Conservation (phyloP, 1,140 invertebrate genomes). For the Trachymyrmex cornetzi region DNA sequence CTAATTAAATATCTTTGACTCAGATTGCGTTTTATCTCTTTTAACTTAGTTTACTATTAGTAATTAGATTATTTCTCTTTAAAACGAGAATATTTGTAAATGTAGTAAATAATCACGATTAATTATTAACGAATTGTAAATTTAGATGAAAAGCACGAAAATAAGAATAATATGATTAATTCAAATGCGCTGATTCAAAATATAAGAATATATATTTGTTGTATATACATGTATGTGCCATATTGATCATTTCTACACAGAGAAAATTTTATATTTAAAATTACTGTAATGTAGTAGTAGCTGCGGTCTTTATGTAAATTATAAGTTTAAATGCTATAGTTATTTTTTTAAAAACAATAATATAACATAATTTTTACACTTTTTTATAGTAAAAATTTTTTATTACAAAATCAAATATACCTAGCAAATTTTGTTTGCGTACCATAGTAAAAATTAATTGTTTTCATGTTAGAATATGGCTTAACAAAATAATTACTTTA, state of each 20-base stretch:
- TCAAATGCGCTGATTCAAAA: not conserved
- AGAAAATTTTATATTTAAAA: too few species aligned
- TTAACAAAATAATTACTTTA: too few species aligned
- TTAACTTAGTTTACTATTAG: not conserved
- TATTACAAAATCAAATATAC: too few species aligned
- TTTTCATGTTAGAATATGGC: too few species aligned
- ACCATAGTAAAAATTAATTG: too few species aligned
- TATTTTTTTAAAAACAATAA: too few species aligned
- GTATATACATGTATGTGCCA: not conserved
- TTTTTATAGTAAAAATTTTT: too few species aligned
- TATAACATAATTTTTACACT: too few species aligned
- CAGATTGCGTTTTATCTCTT: not conserved
- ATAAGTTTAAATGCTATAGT: too few species aligned
- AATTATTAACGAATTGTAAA: not conserved
- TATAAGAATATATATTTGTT: not conserved
- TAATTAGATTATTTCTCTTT: not conserved
- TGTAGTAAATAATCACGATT: not conserved
- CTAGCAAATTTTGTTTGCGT: too few species aligned
- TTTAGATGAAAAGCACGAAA: not conserved
- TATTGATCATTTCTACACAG: constrained; percentile 15
- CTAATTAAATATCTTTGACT: not conserved
- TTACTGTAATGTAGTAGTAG: too few species aligned
- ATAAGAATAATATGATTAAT: not conserved
- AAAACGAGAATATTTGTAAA: constrained; percentile 7
- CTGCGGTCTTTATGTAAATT: too few species aligned